Evolutionary conservation across 2,888 invertebrate species (phyloP), one percentile per base, ranked within the genome.

Genomic region (Meliscaeva auricollis): DNA sequence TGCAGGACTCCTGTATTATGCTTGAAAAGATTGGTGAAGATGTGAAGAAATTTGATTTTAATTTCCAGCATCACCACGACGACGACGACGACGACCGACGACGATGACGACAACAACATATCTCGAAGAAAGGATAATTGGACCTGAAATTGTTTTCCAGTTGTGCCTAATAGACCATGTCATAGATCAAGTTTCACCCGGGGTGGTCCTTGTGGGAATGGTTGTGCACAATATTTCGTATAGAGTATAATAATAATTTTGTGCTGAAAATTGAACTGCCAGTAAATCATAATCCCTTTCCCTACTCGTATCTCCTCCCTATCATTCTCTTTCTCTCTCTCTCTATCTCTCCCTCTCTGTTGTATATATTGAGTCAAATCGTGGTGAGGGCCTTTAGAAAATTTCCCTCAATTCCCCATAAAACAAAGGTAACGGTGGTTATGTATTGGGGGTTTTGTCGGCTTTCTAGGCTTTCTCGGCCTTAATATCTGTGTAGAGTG

Each of bases 101-200:
- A 46, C 17, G 32, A 35, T n/a, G 2, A 56, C 56, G 6, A 56
- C 56, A 17, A 56, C 56, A n/a, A 62, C 69, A 60, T 70, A 74
- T 72, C 76, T 77, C 60, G 78, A 79, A 68, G 60, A 68, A 72
- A 80, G 84, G 52, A 80, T 85, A 85, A 80, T 85, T 81, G 80
- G 84, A 81, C 76, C 68, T 81, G 81, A 64, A 85, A 85, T 81
- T 85, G 84, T 85, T 85, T 85, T 68, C 80, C 84, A 85, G 80
- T 81, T 76, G 50, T 68, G 62, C 76, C 84, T 85, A 85, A 85
- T 85, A 80, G 80, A 81, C 76, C 81, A 62, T 81, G 81, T 76
- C 84, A 81, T 85, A 81, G 84, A 85, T 85, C 84, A 85, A 81
- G 75, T 76, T 76, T 81, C 84, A 68, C 84, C 41, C 46, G 48